Percentiles rank a stretch among this genome's conserved stretches.
Evolutionary conservation across 2,888 invertebrate species (phyloP).

Genomic region (Miltochrista miniata): DNA sequence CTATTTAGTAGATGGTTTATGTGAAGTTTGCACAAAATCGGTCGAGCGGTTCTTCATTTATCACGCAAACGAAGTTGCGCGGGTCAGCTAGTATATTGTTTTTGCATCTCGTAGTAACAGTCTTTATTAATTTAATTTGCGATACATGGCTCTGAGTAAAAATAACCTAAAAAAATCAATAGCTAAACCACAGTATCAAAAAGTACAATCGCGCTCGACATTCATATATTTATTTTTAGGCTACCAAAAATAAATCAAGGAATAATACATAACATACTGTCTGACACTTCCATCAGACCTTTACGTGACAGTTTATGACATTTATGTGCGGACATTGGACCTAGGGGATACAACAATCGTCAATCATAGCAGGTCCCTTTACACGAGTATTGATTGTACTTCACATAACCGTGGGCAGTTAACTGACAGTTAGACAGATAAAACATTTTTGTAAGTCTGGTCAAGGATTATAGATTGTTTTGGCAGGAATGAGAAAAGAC

Average conservation of each 20-base stretch:
- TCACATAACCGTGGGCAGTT: neutral
- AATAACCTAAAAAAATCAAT: too few relatives aligned
- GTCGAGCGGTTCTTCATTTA: too few relatives aligned
- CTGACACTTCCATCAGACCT: neutral
- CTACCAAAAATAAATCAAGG: neutral
- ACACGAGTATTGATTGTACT: slow-evolving; percentile 3
- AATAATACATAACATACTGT: neutral
- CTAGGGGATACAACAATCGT: slow-evolving; percentile 1
- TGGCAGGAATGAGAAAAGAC: too few relatives aligned
- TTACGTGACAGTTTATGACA: neutral
- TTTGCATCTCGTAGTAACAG: too few relatives aligned
- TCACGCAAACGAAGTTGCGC: too few relatives aligned
- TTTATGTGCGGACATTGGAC: neutral
- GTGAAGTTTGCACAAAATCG: too few relatives aligned
- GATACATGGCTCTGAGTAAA: too few relatives aligned
- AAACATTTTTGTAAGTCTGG: neutral
- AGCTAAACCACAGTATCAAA: too few relatives aligned
- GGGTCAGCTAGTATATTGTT: too few relatives aligned
- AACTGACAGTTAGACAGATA: neutral
- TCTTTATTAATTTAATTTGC: too few relatives aligned
- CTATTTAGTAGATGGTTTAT: too few relatives aligned
- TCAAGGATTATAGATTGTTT: neutral
- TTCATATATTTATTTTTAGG: neutral
- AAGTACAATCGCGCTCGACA: neutral
- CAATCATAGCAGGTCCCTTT: neutral